Conservation (phyloP, 1,140 invertebrate species). For the Drosophila pseudoobscura region DNA sequence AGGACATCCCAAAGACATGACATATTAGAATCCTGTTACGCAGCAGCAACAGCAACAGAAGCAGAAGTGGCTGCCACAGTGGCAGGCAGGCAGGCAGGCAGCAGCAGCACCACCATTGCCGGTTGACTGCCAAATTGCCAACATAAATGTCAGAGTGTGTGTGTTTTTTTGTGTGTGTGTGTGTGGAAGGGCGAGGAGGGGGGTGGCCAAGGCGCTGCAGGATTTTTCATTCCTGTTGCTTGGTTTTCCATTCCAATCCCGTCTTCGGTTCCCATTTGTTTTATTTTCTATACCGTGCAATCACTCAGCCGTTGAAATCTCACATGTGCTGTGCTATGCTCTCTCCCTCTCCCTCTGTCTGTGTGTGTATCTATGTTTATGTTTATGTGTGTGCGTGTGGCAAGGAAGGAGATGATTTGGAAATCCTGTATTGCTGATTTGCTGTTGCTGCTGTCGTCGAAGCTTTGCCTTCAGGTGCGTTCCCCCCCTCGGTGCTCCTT, state of each 20-base stretch:
- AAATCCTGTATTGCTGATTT: constrained; percentile 81
- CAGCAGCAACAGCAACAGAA: constrained; percentile 35
- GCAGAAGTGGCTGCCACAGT: too few species aligned
- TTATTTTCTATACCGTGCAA: constrained; percentile 72
- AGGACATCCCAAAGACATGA: constrained; percentile 77
- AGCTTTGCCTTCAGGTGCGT: constrained; percentile 75
- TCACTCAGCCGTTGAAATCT: constrained; percentile 78
- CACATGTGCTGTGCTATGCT: constrained; percentile 40
- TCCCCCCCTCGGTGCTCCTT: background rate
- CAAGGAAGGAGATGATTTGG: constrained; percentile 65
- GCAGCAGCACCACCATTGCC: constrained; percentile 40
- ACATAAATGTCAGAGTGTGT: constrained; percentile 68
- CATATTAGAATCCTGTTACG: constrained; percentile 81
- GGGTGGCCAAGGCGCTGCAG: constrained; percentile 33
- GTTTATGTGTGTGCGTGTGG: constrained; percentile 34
- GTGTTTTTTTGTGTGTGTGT: background rate
- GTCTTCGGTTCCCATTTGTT: constrained; percentile 25
- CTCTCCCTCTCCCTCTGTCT: too few species aligned
- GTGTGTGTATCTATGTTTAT: constrained; percentile 19
- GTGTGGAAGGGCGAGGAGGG: constrained; percentile 2
- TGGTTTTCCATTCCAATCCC: constrained; percentile 26
- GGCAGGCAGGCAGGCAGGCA: too few species aligned
- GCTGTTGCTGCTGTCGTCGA: constrained; percentile 54
- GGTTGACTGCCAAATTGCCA: constrained; percentile 80
- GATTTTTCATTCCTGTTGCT: constrained; percentile 76